Evolutionary conservation across 2,797 vertebrate species (phyloP).

Genomic region (Chelmon rostratus): DNA sequence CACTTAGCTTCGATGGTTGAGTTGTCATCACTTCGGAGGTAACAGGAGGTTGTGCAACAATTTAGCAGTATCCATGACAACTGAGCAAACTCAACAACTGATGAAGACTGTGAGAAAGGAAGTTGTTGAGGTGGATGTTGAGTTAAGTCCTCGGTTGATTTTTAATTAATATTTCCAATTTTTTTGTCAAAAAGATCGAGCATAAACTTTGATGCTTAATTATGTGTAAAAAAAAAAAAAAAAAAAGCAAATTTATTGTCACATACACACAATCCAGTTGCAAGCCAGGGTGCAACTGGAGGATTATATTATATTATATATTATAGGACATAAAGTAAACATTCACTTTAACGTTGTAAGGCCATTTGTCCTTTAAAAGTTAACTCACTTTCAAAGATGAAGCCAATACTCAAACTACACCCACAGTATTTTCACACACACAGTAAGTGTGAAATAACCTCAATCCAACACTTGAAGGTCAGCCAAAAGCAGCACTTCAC

Average conservation of each 20-base stretch:
- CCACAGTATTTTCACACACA: not conserved
- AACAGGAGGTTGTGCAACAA: not conserved
- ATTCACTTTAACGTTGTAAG: not conserved
- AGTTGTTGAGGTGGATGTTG: not conserved
- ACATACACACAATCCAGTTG: no score
- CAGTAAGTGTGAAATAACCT: conserved; percentile 2
- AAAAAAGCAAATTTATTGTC: not conserved
- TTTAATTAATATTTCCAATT: not conserved
- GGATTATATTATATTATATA: no score
- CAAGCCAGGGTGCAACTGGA: no score
- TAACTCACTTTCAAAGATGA: not conserved
- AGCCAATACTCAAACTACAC: not conserved
- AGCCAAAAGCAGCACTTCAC: conserved; percentile 10
- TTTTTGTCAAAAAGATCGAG: not conserved
- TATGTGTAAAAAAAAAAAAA: rapidly evolving
- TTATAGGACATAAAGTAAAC: not conserved
- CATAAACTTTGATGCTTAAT: not conserved
- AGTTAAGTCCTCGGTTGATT: not conserved
- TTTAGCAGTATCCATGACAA: not conserved
- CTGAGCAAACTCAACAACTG: not conserved
- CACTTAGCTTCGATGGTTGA: no score
- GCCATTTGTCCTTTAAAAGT: conserved; percentile 1
- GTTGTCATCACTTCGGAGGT: no score
- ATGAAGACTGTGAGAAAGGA: not conserved
- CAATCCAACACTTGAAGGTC: conserved; percentile 1